These are phyloP conservation scores for Elachura formosa DNA, from an alignment of 2,113 vertebrate species.

Conservation along the genomic window DNA sequence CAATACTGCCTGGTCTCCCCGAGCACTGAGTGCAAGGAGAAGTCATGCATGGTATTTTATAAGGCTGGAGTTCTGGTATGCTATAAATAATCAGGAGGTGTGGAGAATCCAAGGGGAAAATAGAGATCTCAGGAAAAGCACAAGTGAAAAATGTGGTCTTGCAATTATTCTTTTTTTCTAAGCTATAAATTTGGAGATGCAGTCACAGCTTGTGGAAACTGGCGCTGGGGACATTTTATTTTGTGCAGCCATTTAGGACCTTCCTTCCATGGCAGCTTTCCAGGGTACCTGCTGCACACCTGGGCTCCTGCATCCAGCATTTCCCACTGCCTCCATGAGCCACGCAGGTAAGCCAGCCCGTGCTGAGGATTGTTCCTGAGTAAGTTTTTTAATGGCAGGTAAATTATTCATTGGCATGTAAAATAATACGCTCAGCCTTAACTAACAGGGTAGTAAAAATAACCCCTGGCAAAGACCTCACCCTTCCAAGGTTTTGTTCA, in stretches of 20 bases:
- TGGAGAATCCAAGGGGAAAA: constrained; percentile 21
- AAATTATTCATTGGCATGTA: constrained; percentile 47
- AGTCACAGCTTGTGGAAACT: background rate
- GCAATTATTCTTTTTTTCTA: background rate
- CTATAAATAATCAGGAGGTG: constrained; percentile 36
- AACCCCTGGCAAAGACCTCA: constrained; percentile 20
- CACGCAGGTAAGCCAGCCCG: background rate
- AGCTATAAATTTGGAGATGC: background rate
- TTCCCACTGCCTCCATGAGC: fast-evolving
- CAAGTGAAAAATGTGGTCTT: background rate
- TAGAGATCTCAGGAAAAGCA: constrained; percentile 18
- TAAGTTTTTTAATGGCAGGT: background rate
- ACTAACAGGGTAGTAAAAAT: constrained; percentile 15
- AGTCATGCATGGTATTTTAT: constrained; percentile 21
- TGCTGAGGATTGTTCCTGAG: background rate
- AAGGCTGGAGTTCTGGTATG: background rate
- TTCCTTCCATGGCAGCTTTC: background rate
- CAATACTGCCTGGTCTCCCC: background rate
- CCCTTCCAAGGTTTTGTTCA: background rate
- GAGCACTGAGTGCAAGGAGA: background rate
- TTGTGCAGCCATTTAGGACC: background rate
- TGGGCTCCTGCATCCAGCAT: fast-evolving
- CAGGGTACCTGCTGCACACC: background rate
- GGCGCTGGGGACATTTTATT: background rate
- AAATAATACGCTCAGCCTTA: constrained; percentile 33